Evolutionary conservation across 1,140 invertebrate genomes (phyloP).

Genomic region (Hypothenemus hampei): DNA sequence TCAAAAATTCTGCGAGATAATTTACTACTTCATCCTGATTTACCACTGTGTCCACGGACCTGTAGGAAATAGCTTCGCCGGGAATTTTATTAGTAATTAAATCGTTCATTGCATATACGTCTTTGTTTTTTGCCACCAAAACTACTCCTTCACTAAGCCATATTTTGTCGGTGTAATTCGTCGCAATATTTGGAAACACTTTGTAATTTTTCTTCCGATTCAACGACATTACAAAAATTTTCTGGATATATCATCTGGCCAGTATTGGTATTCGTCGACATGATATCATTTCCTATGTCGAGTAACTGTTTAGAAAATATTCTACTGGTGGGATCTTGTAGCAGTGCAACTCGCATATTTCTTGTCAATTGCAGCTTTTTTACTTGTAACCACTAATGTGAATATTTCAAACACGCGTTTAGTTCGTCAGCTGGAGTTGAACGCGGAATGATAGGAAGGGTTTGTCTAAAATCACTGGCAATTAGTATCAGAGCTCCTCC

Average conservation of each 20-base stretch:
- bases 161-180: constrained; percentile 38
- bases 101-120: constrained; percentile 41
- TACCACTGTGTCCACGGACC: constrained; percentile 42
- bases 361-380: constrained; percentile 38
- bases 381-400: constrained; percentile 42
- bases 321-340: constrained; percentile 29
- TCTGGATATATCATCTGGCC: not conserved
- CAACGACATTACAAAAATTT: constrained; percentile 5
- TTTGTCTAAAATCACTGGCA: constrained; percentile 31
- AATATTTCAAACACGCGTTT: constrained; percentile 47
- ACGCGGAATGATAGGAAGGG: constrained; percentile 40
- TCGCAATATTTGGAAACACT: constrained; percentile 32
- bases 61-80: constrained; percentile 37
- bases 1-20: constrained; percentile 41
- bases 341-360: constrained; percentile 29
- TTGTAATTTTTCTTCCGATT: constrained; percentile 30
- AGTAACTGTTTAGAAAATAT: constrained; percentile 37
- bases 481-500: constrained; percentile 20
- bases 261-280: not conserved
- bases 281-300: constrained; percentile 31
- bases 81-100: constrained; percentile 37
- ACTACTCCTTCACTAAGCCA: constrained; percentile 41
- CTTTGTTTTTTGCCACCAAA: constrained; percentile 39
- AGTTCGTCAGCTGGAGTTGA: constrained; percentile 46
- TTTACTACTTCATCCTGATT: constrained; percentile 39